phyloP scores from a whole-genome alignment of 2,797 vertebrate species.

The Melanotaenia nigrans region DNA sequence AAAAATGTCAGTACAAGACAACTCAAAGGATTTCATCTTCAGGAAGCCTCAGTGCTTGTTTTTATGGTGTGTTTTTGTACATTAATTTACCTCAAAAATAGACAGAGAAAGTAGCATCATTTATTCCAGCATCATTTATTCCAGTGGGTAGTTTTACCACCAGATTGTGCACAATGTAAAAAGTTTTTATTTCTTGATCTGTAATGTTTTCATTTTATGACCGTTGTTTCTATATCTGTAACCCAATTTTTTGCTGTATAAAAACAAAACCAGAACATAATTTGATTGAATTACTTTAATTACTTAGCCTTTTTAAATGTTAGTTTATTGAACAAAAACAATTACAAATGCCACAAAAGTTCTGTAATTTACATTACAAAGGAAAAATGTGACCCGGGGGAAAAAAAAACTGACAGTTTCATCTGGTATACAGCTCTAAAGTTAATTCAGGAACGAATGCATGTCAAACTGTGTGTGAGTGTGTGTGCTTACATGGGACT shows the following conservation, averaged over 20 bases:
- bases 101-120: too few species aligned
- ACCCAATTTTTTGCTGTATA: neutral
- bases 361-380: conserved; percentile 69
- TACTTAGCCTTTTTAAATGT: conserved; percentile 40
- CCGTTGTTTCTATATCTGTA: neutral
- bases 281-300: conserved; percentile 51
- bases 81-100: too few species aligned
- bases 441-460: conserved; percentile 55
- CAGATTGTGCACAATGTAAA: too few species aligned
- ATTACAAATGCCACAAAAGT: conserved; percentile 82
- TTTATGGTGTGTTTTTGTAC: too few species aligned
- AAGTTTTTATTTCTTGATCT: too few species aligned
- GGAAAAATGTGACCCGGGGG: conserved; percentile 59
- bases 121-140: too few species aligned
- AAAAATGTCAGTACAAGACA: too few species aligned
- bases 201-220: neutral
- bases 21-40: too few species aligned
- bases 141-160: too few species aligned
- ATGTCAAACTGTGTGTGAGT: conserved; percentile 36
- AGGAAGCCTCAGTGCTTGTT: too few species aligned
- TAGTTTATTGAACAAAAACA: conserved; percentile 77
- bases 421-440: conserved; percentile 63
- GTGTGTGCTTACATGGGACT: conserved; percentile 56
- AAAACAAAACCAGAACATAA: neutral
- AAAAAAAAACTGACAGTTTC: conserved; percentile 49